Base-by-base conservation (phyloP, 2,888 invertebrate genomes). In the Troilus luridus region DNA sequence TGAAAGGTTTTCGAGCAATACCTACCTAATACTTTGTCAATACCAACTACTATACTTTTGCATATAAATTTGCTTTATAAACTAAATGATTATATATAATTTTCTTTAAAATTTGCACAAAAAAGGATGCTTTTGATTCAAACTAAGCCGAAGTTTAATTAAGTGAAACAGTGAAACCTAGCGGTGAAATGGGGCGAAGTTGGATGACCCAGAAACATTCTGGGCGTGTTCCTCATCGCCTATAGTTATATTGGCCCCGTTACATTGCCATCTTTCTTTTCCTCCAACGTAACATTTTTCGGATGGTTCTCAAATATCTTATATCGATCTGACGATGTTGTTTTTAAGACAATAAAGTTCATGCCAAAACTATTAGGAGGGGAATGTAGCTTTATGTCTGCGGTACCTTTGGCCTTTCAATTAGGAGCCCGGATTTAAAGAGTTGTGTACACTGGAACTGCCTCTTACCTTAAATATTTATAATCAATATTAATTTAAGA, bases 101-200 rank as follows among this genome's bases (percentile, higher is more conserved):
- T 41, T 41, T 41, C 41, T 41, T 41, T 5, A 41, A 41, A 41
- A 41, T 41, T 41, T 41, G 5, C 41, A 41, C 41, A 67, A 67
- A 24, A 67, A 67, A 27, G 24, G 67, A 11, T 24, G 0, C n/a
- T 67, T 27, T 41, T 77, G 17, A 77, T 41, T 41, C 17, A 27
- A 77, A 41, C 41, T 77, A 0, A 41, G 41, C 41, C 17, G 8
- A 27, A 7, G 0, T 7, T 77, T 41, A 77, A 77, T 77, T 77
- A 77, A 77, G 72, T 8, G 41, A 77, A 41, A 77, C 41, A 41
- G 72, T 77, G 72, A 77, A 77, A 77, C 72, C 17, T 17, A 1
- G 14, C 19, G 72, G 72, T 77, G 72, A 77, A 77, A 77, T 77
- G 72, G 72, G 72, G 21, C 72, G 72, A 77, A 77, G 72, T 77